Evolutionary conservation across 2,797 vertebrate genomes (phyloP), one percentile per base, ranked within the genome.

Genomic region (Schizopygopsis malacanthus): DNA sequence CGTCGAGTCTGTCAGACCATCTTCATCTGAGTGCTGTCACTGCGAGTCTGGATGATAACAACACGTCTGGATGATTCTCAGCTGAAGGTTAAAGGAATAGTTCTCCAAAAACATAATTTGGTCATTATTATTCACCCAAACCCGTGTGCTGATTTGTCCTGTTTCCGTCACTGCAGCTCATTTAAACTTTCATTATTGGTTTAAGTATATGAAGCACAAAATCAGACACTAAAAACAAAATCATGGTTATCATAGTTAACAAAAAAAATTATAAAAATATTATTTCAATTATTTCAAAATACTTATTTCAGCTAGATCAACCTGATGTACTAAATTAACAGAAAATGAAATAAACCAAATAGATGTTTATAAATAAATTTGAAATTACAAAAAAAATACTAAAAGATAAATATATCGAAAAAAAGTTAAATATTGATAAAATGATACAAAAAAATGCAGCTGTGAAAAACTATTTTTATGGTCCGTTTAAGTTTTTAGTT

Each of bases 401-500:
- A 13, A 13, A 12, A 47, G 45, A 12, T 5, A 50, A 50, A 5
- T 50, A 20, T 54, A 54, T 18, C 2, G 45, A 43, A 47, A 20
- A 18, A 18, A 54, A 33, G 28, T 33, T 33, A 33, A 33, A 39
- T 41, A 56, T 47, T 47, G 20, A 56, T 56, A 56, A 56, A 56
- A 56, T 22, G 1, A 13, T 47, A 56, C 18, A 8, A 56, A 56
- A 56, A 22, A 20, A 56, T 7, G 18, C 12, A 18, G 50, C 59
- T 63, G 47, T 52, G 47, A 65, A 47, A 63, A 15, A 65, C 13
- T 47, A 7, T 79, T 79, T 79, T 79, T 65, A 63, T 79, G 63
- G n/a, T 25, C 41, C 28, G 6, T 63, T 47, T 18, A 65, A 12
- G 45, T 4, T 43, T 13, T 43, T 11, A 20, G 72, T 15, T 2